Conservation (phyloP, 1,140 invertebrate species). For the Brachionus calyciflorus region DNA sequence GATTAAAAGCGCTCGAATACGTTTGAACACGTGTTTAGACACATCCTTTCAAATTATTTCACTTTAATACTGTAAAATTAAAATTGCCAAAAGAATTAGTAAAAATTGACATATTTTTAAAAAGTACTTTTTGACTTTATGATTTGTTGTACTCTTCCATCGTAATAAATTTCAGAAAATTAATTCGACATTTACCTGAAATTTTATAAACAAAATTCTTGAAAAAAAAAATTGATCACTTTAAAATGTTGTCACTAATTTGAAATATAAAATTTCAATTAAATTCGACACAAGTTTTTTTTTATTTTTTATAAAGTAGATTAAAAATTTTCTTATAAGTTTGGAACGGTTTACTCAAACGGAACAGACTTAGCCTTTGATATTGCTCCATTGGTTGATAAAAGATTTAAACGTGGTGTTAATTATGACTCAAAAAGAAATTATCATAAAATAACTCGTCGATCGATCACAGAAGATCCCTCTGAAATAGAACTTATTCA, state of each 20-base stretch:
- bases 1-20: no score
- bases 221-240: neutral
- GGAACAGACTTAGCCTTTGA: neutral
- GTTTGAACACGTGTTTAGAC: no score
- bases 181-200: no score
- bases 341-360: neutral
- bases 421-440: slow-evolving; percentile 6
- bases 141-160: no score
- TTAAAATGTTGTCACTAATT: neutral
- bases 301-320: neutral
- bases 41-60: no score
- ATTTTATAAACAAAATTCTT: no score
- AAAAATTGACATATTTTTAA: no score
- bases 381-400: neutral
- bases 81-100: no score
- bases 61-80: no score
- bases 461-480: neutral
- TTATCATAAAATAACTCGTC: slow-evolving; percentile 3
- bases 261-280: neutral
- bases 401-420: neutral
- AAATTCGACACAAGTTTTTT: neutral
- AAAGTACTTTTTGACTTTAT: no score
- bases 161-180: no score
- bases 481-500: neutral
- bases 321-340: neutral